Conservation (phyloP, 2,113 vertebrate genomes). For the Urocolius indicus region DNA sequence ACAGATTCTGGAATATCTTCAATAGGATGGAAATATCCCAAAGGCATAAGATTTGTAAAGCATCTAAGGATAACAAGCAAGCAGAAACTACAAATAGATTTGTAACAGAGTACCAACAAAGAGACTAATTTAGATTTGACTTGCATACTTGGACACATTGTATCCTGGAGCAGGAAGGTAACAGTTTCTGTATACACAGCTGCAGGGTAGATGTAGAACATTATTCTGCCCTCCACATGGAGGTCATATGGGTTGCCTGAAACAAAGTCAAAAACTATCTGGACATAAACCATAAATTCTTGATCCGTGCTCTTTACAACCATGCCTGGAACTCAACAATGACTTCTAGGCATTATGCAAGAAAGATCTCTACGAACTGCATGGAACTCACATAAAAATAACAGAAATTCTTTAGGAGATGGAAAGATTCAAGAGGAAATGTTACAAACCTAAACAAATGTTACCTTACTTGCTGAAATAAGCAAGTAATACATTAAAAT, state of each 20-base stretch:
- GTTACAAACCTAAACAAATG: neutral
- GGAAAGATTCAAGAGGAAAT: neutral
- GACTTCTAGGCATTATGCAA: neutral
- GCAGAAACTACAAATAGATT: conserved; percentile 3
- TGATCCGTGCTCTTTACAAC: neutral
- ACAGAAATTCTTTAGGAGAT: neutral
- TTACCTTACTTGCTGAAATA: neutral
- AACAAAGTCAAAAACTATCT: neutral
- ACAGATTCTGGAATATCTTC: conserved; percentile 24
- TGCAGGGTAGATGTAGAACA: neutral
- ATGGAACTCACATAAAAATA: conserved; percentile 24
- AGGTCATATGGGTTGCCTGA: neutral
- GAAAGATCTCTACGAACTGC: neutral
- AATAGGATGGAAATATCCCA: neutral
- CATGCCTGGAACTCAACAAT: neutral
- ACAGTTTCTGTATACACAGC: neutral
- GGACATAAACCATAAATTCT: conserved; percentile 3
- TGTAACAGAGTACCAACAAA: neutral
- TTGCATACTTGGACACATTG: neutral
- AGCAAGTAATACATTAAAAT: neutral
- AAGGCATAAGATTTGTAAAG: neutral
- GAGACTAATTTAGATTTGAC: neutral
- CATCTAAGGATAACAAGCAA: conserved; percentile 10
- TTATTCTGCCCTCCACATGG: neutral
- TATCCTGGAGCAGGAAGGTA: neutral